A percentile compares a stretch with the other conserved stretches of the same genome.
These are phyloP conservation scores for Phaonia tiefii DNA, from an alignment of 2,888 invertebrate species.

Conservation along the genomic window DNA sequence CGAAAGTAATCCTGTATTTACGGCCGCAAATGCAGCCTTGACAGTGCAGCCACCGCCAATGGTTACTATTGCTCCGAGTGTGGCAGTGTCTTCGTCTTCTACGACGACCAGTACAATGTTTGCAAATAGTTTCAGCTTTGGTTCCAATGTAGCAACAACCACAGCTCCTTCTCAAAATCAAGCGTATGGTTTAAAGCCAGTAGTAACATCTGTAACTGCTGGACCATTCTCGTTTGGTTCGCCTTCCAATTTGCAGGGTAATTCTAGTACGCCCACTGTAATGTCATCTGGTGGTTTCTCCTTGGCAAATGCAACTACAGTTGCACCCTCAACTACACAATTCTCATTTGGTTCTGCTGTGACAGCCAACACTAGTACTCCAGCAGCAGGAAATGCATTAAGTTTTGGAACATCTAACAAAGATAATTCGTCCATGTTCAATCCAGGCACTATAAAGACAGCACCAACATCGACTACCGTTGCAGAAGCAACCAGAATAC, in stretches of 20 bases:
- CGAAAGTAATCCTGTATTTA: not conserved
- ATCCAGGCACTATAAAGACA: slow-evolving; percentile 15
- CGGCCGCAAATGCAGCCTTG: not conserved
- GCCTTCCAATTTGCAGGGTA: not conserved
- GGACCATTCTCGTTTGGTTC: slow-evolving; percentile 26
- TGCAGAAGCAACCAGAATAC: not conserved
- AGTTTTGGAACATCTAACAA: slow-evolving; percentile 9
- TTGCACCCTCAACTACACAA: not conserved
- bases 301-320: not conserved
- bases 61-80: not conserved
- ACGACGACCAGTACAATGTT: not conserved
- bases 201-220: slow-evolving; percentile 19
- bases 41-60: not conserved
- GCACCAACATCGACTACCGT: not conserved
- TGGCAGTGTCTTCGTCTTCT: not conserved
- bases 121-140: not conserved
- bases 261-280: not conserved
- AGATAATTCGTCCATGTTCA: slow-evolving; percentile 4
- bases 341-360: not conserved
- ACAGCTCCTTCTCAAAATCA: not conserved
- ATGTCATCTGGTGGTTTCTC: slow-evolving; percentile 14
- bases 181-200: not conserved
- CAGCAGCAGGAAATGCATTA: not conserved
- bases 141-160: not conserved
- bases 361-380: not conserved